Evolutionary conservation across 1,140 invertebrate species (phyloP).

Genomic region (Lordiphosa stackelbergi): DNA sequence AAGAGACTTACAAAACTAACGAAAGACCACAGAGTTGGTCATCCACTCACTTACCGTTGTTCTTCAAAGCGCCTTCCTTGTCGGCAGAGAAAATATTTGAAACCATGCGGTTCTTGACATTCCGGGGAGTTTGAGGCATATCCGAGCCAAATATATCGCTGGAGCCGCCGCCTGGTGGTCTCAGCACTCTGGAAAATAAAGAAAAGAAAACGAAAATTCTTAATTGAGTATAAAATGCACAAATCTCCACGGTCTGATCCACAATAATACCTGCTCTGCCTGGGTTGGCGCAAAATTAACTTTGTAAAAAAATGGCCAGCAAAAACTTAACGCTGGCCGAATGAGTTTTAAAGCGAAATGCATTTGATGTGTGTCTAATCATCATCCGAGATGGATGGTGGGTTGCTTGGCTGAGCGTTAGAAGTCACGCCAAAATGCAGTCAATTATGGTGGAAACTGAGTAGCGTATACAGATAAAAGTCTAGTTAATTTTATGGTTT

Average conservation of each 20-base stretch:
- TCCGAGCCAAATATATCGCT: slow-evolving; percentile 79
- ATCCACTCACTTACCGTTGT: slow-evolving; percentile 66
- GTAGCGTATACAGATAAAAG: slow-evolving; percentile 36
- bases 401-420: slow-evolving; percentile 45
- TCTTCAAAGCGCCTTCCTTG: slow-evolving; percentile 65
- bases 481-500: slow-evolving; percentile 47
- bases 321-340: not conserved
- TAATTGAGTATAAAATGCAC: slow-evolving; percentile 17
- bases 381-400: slow-evolving; percentile 10
- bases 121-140: slow-evolving; percentile 68
- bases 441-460: slow-evolving; percentile 41
- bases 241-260: slow-evolving; percentile 43
- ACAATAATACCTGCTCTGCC: slow-evolving; percentile 1
- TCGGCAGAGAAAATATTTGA: slow-evolving; percentile 76
- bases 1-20: slow-evolving; percentile 1
- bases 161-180: slow-evolving; percentile 80
- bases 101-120: slow-evolving; percentile 73
- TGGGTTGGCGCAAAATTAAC: slow-evolving; percentile 9
- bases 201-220: slow-evolving; percentile 24
- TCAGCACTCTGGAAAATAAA: slow-evolving; percentile 77
- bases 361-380: slow-evolving; percentile 54
- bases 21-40: too few species aligned
- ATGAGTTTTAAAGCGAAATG: slow-evolving; percentile 27
- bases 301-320: slow-evolving; percentile 12
- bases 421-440: slow-evolving; percentile 53